Evolutionary conservation across 2,113 vertebrate species (phyloP), one percentile per base, ranked within the genome.

Genomic region (Calidris pygmaea): DNA sequence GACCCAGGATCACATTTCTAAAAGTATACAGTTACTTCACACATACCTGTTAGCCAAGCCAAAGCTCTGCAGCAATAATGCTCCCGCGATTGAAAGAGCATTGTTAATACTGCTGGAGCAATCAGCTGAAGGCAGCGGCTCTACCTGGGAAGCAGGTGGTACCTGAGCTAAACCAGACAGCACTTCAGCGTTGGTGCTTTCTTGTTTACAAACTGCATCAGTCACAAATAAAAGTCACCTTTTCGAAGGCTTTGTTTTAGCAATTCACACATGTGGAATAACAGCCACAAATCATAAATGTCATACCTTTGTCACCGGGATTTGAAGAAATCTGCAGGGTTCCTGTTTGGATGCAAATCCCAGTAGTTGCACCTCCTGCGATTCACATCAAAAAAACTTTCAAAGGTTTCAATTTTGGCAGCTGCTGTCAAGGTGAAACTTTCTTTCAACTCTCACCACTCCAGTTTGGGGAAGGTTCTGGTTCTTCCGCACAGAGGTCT

Each of bases 281-380:
- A 88, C 72, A 81, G 81, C 94, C 60, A 7, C 89, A 86, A 94
- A 93, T 87, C 34, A 58, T 95, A 86, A 89, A 96, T 95, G 67
- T 96, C 85, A 74, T 48, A 89, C 60, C 63, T 92, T 94, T 97
- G 87, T 92, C 89, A 1, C 62, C 45, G 95, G 79, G 85, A 94
- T 87, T 95, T 95, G 60, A 95, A 93, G 94, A 94, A 89, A 86
- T 70, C 94, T 95, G 65, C 85, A 81, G 85, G 87, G 93, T 43
- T 96, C 85, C 95, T 87, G 59, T 94, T 96, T 93, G 91, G 83
- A 92, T 91, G 87, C 63, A 94, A 95, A 95, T 95, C 89, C 77
- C 83, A 26, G 62, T 67, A 89, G 95, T 74, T 4, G 0, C 15
- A 50, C 63, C 60, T 96, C 93, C 78, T 85, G 92, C 0, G 7